Conservation (phyloP, 2,888 invertebrate genomes). For the Oxystoma pomonae region DNA sequence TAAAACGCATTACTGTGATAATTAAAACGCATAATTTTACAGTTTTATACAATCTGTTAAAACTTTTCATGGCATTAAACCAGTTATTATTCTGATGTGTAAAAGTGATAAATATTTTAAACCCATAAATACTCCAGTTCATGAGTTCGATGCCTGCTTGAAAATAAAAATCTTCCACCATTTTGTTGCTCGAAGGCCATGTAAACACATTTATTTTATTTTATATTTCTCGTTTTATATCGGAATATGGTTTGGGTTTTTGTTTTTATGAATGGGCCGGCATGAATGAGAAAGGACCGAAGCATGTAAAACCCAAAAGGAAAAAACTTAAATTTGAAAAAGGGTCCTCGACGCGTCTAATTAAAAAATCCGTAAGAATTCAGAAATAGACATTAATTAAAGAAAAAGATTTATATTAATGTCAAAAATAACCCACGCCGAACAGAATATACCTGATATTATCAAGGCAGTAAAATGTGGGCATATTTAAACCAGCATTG, state of each 20-base stretch:
- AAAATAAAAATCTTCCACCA: background rate
- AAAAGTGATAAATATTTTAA: background rate
- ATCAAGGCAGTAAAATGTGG: conserved; percentile 47
- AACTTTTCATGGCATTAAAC: background rate
- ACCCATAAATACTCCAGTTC: background rate
- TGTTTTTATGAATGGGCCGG: background rate
- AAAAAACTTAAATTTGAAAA: conserved; percentile 6
- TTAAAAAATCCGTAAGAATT: conserved; percentile 40
- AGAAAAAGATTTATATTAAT: conserved; percentile 45
- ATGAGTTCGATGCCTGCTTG: background rate
- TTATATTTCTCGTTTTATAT: background rate
- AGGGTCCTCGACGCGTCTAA: conserved; percentile 30
- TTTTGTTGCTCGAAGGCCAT: background rate
- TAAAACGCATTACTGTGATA: too few species aligned
- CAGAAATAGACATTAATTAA: conserved; percentile 44
- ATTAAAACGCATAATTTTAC: too few species aligned
- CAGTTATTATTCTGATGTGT: background rate
- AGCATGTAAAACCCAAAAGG: background rate
- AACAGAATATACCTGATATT: conserved; percentile 43
- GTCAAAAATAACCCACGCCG: conserved; percentile 48
- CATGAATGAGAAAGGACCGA: background rate
- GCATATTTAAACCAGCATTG: conserved; percentile 43
- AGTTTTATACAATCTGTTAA: too few species aligned
- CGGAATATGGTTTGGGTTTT: background rate
- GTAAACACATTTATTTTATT: background rate